A percentile compares a stretch with the other conserved stretches of the same genome.
Conservation (phyloP, 2,797 vertebrate genomes). For the Labeo calbasu region DNA sequence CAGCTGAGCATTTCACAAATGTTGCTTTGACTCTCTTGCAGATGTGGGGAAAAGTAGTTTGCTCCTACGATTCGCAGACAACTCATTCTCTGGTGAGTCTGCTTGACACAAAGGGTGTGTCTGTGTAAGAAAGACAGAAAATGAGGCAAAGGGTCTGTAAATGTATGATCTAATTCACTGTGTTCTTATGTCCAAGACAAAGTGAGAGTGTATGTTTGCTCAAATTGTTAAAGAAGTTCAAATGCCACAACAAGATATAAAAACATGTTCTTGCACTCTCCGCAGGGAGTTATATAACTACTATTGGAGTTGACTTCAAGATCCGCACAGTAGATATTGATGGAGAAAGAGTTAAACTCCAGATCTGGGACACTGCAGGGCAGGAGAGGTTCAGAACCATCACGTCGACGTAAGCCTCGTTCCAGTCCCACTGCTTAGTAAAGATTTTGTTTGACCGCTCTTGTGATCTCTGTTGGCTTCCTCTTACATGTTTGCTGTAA, state of each 20-base stretch:
- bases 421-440: background rate
- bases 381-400: conserved; percentile 84
- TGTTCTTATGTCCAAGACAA: background rate
- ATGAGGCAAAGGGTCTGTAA: conserved; percentile 1
- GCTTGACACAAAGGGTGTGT: background rate
- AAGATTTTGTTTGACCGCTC: background rate
- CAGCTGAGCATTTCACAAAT: background rate
- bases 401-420: conserved; percentile 78
- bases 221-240: background rate
- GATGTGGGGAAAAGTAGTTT: conserved; percentile 89
- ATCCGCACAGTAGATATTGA: conserved; percentile 85
- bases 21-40: conserved; percentile 61
- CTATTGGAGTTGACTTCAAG: conserved; percentile 88
- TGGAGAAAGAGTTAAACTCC: conserved; percentile 85
- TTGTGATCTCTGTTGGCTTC: background rate
- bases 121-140: conserved; percentile 15
- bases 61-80: conserved; percentile 85
- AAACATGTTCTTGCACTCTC: conserved; percentile 9
- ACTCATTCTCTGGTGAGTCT: conserved; percentile 85
- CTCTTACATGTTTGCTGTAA: background rate
- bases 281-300: conserved; percentile 88
- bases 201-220: background rate
- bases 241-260: background rate
- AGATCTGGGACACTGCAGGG: conserved; percentile 86
- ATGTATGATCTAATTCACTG: conserved; percentile 22